Evolutionary conservation across 35 echinoderm and acorn worm genomes (phyloP).

Genomic region (Diadema setosum): DNA sequence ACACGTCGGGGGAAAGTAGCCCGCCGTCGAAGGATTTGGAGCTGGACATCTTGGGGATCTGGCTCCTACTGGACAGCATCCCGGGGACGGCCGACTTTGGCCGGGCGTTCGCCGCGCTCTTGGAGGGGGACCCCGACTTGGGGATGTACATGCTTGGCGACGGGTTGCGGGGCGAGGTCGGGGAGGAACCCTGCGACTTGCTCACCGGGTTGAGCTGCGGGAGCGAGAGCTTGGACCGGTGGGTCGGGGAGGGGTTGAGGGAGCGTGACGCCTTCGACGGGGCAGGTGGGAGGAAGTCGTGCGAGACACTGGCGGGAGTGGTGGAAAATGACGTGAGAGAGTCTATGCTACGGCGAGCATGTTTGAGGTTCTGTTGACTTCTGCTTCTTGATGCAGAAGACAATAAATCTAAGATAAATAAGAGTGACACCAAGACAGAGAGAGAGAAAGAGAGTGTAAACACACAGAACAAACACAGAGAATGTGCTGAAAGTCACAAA

Average conservation of each 20-base stretch:
- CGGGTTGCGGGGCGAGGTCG: background rate
- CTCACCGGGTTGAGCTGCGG: background rate
- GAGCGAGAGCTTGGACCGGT: background rate
- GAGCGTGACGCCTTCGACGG: background rate
- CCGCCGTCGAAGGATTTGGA: conserved; percentile 1
- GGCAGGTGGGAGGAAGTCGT: background rate
- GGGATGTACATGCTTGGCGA: background rate
- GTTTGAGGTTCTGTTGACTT: background rate
- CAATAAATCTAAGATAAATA: background rate
- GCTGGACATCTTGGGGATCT: background rate
- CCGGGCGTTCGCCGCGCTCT: background rate
- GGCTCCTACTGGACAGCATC: background rate
- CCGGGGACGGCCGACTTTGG: background rate
- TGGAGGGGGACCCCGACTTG: background rate
- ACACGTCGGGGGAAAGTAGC: background rate
- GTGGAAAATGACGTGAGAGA: background rate
- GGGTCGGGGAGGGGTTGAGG: background rate
- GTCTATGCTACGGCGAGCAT: background rate
- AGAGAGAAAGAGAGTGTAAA: background rate
- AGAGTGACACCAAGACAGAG: background rate
- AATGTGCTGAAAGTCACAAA: too few species aligned
- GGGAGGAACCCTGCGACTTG: background rate
- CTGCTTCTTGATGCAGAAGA: background rate
- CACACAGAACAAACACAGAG: background rate
- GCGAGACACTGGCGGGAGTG: background rate